phyloP scores from a whole-genome alignment of 2,113 vertebrate genomes.

The Jacana jacana region DNA sequence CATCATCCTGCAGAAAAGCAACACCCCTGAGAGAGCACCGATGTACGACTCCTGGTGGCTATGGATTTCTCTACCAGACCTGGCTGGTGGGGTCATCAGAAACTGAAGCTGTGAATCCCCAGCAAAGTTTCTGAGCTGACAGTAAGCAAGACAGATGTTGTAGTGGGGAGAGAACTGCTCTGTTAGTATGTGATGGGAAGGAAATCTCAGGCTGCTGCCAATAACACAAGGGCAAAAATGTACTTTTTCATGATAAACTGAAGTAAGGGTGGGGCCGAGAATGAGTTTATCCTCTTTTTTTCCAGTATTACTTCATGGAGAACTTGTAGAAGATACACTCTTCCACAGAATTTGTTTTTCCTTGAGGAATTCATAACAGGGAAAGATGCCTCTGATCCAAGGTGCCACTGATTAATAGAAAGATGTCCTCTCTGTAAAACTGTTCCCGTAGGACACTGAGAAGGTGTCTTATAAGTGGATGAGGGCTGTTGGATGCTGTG shows the following conservation, averaged over 20 bases:
- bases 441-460: not conserved
- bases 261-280: not conserved
- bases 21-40: fast-evolving
- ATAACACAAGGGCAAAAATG: not conserved
- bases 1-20: not conserved
- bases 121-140: not conserved
- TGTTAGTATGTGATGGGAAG: not conserved
- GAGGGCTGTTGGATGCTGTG: not conserved
- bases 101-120: not conserved
- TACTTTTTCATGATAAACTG: not conserved
- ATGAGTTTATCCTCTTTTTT: not conserved
- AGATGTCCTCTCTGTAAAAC: not conserved
- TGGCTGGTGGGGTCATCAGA: not conserved
- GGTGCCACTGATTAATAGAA: not conserved
- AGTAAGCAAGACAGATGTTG: too few relatives aligned
- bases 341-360: not conserved
- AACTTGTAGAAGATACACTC: not conserved
- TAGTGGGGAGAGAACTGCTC: not conserved
- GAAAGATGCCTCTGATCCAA: not conserved
- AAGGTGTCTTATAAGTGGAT: not conserved
- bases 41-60: fast-evolving
- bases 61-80: not conserved
- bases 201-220: not conserved
- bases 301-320: not conserved
- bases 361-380: not conserved